Conservation (phyloP, 2,888 invertebrate species). For the Artemia sinica region DNA sequence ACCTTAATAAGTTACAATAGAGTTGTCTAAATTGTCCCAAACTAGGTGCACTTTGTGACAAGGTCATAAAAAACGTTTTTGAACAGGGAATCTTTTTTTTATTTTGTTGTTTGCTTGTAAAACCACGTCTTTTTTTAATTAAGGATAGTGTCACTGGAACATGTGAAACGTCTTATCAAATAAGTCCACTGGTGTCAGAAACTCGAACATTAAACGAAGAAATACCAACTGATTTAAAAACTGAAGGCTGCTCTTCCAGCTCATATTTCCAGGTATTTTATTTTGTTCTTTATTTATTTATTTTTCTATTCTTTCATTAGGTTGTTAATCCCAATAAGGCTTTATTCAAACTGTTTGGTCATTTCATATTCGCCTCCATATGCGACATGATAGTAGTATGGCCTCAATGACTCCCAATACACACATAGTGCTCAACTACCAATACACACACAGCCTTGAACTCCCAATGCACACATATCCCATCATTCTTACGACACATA, state of each 20-base stretch:
- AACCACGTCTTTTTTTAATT: not conserved
- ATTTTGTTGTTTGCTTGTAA: not conserved
- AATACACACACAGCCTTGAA: too few species aligned
- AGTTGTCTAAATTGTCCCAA: not conserved
- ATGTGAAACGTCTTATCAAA: constrained; percentile 21
- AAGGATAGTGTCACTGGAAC: constrained; percentile 20
- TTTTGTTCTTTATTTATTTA: too few species aligned
- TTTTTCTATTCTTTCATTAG: too few species aligned
- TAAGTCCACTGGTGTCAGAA: constrained; percentile 19
- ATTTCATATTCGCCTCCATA: too few species aligned
- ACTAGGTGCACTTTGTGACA: not conserved
- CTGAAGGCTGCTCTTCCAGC: constrained; percentile 18
- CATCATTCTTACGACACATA: too few species aligned
- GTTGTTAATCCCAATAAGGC: too few species aligned
- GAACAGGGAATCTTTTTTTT: not conserved
- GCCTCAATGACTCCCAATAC: too few species aligned
- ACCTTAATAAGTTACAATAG: not conserved
- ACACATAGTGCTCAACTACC: too few species aligned
- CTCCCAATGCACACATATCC: too few species aligned
- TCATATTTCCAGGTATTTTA: constrained; percentile 18
- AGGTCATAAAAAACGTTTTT: not conserved
- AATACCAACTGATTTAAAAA: not conserved
- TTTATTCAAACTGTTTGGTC: too few species aligned
- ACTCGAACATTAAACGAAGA: constrained; percentile 14
- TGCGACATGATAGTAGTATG: too few species aligned